Conservation (phyloP, 1,140 invertebrate genomes). For the Chironomus tepperi region DNA sequence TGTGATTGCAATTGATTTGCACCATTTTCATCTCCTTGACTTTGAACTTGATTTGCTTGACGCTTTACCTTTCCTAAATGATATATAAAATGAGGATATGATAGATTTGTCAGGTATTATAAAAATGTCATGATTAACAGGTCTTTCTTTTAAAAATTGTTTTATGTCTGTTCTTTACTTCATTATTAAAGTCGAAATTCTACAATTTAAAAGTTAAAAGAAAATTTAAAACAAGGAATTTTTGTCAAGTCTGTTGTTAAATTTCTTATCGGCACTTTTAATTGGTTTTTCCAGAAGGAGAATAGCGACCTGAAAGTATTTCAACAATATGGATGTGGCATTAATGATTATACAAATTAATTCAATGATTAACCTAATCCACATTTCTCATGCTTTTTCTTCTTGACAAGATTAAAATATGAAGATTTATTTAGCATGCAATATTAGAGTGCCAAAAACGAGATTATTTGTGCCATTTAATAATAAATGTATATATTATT, state of each 20-base stretch:
- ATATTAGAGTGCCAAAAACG: neutral
- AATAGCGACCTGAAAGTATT: slow-evolving; percentile 14
- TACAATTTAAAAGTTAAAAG: neutral
- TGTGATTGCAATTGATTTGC: neutral
- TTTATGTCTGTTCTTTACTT: neutral
- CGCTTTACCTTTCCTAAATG: neutral
- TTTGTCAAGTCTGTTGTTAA: neutral
- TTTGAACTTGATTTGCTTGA: neutral
- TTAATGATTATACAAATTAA: neutral
- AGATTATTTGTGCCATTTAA: neutral
- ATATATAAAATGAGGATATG: neutral
- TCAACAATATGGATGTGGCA: neutral
- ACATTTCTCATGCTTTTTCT: neutral
- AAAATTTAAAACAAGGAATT: neutral
- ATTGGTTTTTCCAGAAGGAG: neutral
- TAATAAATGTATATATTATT: neutral
- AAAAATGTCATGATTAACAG: neutral
- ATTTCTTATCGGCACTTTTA: neutral
- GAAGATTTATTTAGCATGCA: neutral
- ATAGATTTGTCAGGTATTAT: neutral
- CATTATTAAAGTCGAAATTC: neutral
- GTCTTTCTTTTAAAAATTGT: no score
- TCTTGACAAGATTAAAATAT: neutral
- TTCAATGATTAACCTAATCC: neutral
- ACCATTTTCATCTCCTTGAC: neutral